These are phyloP conservation scores for Hydrophis major DNA, from an alignment of 2,797 vertebrate genomes.

Conservation along the genomic window DNA sequence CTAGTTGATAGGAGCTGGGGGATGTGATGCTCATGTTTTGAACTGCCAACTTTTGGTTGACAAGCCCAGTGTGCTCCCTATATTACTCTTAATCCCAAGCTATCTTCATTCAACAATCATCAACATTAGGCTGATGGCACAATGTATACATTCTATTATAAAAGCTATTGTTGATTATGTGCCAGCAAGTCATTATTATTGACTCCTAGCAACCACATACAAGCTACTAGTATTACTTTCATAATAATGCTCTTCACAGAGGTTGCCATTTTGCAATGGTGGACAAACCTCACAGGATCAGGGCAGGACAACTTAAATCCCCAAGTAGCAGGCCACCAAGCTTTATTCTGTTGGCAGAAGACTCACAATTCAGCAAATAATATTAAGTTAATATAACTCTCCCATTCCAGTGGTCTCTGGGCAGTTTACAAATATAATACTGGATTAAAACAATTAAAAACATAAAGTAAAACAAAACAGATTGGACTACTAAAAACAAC, in stretches of 20 bases:
- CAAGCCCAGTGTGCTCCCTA: background rate
- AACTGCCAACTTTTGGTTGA: background rate
- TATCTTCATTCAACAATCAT: background rate
- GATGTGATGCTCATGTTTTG: background rate
- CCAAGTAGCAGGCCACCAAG: background rate
- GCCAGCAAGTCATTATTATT: background rate
- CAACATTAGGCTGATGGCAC: background rate
- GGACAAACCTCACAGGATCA: background rate
- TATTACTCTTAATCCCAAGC: background rate
- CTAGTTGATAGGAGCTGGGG: background rate
- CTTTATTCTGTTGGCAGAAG: background rate
- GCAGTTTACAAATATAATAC: background rate
- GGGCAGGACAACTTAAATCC: background rate
- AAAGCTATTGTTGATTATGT: background rate
- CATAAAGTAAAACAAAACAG: background rate
- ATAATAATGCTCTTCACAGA: background rate
- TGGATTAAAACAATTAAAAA: background rate
- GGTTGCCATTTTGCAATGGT: background rate
- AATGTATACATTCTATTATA: background rate
- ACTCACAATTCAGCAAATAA: background rate
- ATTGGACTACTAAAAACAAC: background rate
- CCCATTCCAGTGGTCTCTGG: background rate
- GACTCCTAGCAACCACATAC: background rate
- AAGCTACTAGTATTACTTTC: background rate
- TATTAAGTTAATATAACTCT: background rate